A percentile compares a stretch with the other conserved stretches of the same genome.
phyloP scores from a whole-genome alignment of 2,797 vertebrate species.

The Tarsius wallacei region DNA sequence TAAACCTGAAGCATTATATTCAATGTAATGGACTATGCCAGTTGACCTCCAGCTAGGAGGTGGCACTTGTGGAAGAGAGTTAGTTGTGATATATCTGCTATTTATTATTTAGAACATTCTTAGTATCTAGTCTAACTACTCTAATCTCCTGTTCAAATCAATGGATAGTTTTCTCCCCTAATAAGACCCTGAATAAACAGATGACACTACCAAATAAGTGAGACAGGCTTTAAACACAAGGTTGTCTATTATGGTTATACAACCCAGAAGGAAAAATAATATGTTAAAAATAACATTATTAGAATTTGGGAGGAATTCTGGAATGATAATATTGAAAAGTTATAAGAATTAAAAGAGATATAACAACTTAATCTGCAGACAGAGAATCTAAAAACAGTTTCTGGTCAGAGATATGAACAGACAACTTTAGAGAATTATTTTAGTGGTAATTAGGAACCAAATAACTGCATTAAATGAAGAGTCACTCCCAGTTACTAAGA shows the following conservation, averaged over 20 bases:
- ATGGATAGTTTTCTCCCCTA: not conserved
- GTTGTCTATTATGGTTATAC: not conserved
- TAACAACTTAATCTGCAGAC: not conserved
- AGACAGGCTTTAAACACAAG: not conserved
- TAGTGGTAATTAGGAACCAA: not conserved
- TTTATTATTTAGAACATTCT: not conserved
- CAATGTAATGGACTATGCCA: too few relatives aligned
- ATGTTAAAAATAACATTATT: not conserved
- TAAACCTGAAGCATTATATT: too few relatives aligned
- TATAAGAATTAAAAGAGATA: not conserved
- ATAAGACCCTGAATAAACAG: not conserved
- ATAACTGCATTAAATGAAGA: not conserved
- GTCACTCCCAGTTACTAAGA: not conserved
- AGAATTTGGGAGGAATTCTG: not conserved
- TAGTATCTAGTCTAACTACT: not conserved
- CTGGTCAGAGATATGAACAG: not conserved
- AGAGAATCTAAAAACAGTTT: not conserved
- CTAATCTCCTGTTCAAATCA: not conserved
- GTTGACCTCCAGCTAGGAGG: too few relatives aligned
- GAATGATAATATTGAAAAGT: not conserved
- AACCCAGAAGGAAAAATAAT: not conserved
- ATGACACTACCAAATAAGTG: not conserved
- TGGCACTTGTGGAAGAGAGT: too few relatives aligned
- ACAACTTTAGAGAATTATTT: slow-evolving; percentile 19
- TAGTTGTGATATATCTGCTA: too few relatives aligned